phyloP scores from a whole-genome alignment of 2,888 invertebrate genomes.

The Parnassius mnemosyne region DNA sequence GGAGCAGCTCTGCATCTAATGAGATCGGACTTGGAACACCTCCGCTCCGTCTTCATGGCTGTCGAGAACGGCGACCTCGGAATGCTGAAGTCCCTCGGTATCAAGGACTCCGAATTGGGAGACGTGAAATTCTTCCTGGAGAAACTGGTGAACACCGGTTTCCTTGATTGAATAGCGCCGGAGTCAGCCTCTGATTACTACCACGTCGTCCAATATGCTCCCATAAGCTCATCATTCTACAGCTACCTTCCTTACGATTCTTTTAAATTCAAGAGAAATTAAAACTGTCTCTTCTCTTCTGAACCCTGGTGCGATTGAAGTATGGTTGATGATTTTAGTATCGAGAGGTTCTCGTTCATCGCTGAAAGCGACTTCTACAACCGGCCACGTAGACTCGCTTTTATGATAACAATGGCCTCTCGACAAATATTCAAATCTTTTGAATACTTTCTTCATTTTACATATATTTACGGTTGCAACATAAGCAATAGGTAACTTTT shows the following conservation, averaged over 20 bases:
- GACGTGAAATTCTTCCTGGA: constrained; percentile 98
- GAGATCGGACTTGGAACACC: constrained; percentile 94
- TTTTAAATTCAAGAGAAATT: constrained; percentile 70
- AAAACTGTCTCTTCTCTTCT: constrained; percentile 36
- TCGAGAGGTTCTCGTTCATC: constrained; percentile 37
- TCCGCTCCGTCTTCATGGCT: constrained; percentile 96
- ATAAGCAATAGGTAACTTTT: constrained; percentile 24
- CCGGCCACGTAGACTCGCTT: constrained; percentile 70
- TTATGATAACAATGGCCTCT: constrained; percentile 44
- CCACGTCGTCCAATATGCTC: constrained; percentile 83
- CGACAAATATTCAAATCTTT: constrained; percentile 5
- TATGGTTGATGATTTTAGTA: constrained; percentile 30
- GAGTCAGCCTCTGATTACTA: constrained; percentile 87
- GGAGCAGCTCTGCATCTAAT: constrained; percentile 91
- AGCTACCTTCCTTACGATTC: constrained; percentile 83
- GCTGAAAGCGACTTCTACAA: constrained; percentile 48
- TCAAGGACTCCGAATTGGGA: constrained; percentile 96
- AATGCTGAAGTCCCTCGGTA: constrained; percentile 95
- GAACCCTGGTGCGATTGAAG: constrained; percentile 30
- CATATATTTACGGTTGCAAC: neutral
- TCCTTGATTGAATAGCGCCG: constrained; percentile 93
- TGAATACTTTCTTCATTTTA: neutral
- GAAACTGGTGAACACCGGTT: constrained; percentile 96
- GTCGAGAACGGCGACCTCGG: constrained; percentile 97
- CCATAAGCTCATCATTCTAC: constrained; percentile 87